phyloP scores from a whole-genome alignment of 2,113 vertebrate genomes.

The Mobula hypostoma region DNA sequence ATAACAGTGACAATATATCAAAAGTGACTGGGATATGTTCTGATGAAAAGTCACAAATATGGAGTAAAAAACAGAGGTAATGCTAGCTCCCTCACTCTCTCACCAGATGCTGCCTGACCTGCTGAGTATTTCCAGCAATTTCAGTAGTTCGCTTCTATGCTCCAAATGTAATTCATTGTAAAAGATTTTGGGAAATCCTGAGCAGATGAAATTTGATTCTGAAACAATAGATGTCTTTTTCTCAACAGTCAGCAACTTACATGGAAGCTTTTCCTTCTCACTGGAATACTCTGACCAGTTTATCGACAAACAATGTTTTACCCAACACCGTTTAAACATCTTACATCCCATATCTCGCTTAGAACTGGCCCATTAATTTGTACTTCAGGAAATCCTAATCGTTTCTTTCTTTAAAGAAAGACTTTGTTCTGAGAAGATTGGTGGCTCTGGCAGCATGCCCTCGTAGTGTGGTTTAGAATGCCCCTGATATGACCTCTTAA shows the following conservation, averaged over 20 bases:
- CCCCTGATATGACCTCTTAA: constrained; percentile 1
- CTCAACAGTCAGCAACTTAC: neutral
- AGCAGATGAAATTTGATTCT: neutral
- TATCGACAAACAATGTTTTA: neutral
- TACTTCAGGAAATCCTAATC: neutral
- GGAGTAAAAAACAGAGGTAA: too few species aligned
- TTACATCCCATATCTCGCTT: neutral
- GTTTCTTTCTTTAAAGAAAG: neutral
- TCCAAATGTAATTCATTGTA: neutral
- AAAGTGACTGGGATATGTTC: too few species aligned
- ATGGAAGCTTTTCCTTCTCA: neutral
- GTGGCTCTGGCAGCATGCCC: neutral
- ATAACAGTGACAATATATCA: neutral
- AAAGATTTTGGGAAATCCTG: neutral
- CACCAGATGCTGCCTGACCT: too few species aligned
- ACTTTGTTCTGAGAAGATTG: neutral
- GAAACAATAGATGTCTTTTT: neutral
- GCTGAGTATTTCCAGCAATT: too few species aligned
- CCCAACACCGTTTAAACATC: neutral
- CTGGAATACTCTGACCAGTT: neutral
- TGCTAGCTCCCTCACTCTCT: too few species aligned
- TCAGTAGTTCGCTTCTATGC: too few species aligned
- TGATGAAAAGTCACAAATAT: too few species aligned
- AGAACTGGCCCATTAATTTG: neutral
- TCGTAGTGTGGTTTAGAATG: neutral